phyloP scores from a whole-genome alignment of 1,140 invertebrate species.

The Drosophila nikananu region DNA sequence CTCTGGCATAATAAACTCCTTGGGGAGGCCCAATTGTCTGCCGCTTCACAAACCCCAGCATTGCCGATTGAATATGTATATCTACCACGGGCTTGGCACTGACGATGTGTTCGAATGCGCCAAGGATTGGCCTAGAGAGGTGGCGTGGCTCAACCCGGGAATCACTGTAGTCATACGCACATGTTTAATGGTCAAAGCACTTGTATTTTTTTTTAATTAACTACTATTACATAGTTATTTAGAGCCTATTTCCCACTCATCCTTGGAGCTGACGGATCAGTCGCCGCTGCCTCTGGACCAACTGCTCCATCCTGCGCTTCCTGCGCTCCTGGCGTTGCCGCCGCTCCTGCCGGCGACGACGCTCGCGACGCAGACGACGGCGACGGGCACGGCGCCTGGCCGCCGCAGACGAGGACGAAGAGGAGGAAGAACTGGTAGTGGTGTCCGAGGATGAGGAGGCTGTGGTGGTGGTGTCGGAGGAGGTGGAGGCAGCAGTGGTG shows the following conservation, averaged over 20 bases:
- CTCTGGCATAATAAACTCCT: constrained; percentile 71
- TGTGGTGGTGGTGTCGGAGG: constrained; percentile 6
- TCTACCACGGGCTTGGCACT: constrained; percentile 14
- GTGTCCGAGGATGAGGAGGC: constrained; percentile 7
- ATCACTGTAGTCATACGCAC: not conserved
- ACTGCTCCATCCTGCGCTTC: constrained; percentile 22
- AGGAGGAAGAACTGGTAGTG: constrained; percentile 1
- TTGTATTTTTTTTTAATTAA: constrained; percentile 4
- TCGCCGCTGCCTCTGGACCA: constrained; percentile 12
- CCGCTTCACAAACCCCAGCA: constrained; percentile 17
- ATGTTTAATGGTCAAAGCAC: not conserved
- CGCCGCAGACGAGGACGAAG: constrained; percentile 12
- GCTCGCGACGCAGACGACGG: constrained; percentile 26
- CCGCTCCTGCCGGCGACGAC: constrained; percentile 25
- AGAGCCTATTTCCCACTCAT: not conserved
- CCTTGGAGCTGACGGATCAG: constrained; percentile 29
- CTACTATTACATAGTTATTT: not conserved
- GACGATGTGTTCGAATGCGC: constrained; percentile 11
- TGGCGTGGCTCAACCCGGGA: not conserved
- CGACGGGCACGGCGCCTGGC: constrained; percentile 34
- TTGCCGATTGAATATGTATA: constrained; percentile 43
- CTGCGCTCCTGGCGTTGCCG: constrained; percentile 21
- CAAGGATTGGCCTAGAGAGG: constrained; percentile 1
- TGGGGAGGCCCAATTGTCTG: constrained; percentile 74
- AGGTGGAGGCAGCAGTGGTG: not conserved